phyloP scores from a whole-genome alignment of 2,113 vertebrate genomes.

The Suncus etruscus region DNA sequence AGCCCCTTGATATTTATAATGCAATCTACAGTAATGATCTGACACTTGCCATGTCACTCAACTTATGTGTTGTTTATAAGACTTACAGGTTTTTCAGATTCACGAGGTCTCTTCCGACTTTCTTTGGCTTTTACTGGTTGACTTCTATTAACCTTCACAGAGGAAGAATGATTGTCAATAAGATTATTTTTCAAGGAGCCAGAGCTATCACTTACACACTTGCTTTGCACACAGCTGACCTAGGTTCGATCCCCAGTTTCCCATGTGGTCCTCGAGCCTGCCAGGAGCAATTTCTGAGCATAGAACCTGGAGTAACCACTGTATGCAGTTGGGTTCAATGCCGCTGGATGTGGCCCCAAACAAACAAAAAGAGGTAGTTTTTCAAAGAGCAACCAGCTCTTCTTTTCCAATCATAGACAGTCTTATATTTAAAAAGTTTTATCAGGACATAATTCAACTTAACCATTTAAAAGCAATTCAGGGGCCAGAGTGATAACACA shows the following conservation, averaged over 20 bases:
- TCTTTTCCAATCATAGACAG: slow-evolving; percentile 42
- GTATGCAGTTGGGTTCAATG: no score
- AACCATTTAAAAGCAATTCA: slow-evolving; percentile 18
- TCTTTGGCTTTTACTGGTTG: slow-evolving; percentile 70
- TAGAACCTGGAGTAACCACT: no score
- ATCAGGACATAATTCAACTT: slow-evolving; percentile 51
- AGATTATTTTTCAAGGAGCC: slow-evolving; percentile 60
- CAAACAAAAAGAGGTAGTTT: background rate
- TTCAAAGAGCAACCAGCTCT: slow-evolving; percentile 60
- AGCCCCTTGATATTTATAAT: background rate
- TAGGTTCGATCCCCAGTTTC: no score
- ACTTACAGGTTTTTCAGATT: slow-evolving; percentile 71
- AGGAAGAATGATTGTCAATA: slow-evolving; percentile 61
- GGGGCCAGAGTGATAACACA: no score
- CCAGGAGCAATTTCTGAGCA: no score
- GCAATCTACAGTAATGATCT: slow-evolving; percentile 17
- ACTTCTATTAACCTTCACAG: slow-evolving; percentile 73
- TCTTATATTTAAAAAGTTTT: slow-evolving; percentile 35
- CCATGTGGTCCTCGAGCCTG: no score
- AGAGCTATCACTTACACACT: no score
- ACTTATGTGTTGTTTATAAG: background rate
- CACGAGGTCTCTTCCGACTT: slow-evolving; percentile 68
- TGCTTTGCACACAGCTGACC: no score
- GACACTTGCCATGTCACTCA: slow-evolving; percentile 52
- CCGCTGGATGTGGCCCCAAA: no score